A percentile compares a stretch with the other conserved stretches of the same genome.
Evolutionary conservation across 2,888 invertebrate species (phyloP).

Genomic region (Perithous albicinctus): DNA sequence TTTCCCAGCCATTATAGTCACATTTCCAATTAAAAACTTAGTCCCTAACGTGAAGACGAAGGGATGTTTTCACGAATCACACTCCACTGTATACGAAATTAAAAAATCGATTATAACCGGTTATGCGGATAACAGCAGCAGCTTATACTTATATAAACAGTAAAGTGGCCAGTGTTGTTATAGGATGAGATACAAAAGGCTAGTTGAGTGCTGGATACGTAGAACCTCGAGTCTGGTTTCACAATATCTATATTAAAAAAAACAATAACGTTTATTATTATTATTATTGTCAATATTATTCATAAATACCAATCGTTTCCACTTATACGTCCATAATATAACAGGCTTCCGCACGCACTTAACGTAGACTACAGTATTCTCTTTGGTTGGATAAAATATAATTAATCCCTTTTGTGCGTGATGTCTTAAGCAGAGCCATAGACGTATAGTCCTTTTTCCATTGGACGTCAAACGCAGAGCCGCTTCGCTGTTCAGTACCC

Average conservation of each 20-base stretch:
- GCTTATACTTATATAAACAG: not conserved
- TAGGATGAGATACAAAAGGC: not conserved
- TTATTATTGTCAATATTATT: too few species aligned
- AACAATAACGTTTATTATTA: too few species aligned
- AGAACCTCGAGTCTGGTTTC: not conserved
- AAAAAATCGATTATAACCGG: not conserved
- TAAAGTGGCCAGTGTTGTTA: not conserved
- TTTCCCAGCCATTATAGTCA: too few species aligned
- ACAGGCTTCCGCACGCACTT: not conserved
- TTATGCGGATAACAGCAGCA: too few species aligned
- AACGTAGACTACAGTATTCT: not conserved
- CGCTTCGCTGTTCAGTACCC: constrained; percentile 8
- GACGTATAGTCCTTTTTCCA: constrained; percentile 21
- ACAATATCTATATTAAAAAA: not conserved
- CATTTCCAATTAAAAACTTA: too few species aligned
- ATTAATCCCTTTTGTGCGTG: constrained; percentile 40
- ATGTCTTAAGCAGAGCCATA: constrained; percentile 39
- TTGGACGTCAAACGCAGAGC: constrained; percentile 53
- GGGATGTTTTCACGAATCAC: too few species aligned
- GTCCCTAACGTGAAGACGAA: too few species aligned
- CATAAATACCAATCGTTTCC: not conserved
- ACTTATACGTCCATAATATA: not conserved
- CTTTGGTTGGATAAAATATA: constrained; percentile 41
- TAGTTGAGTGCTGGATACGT: not conserved
- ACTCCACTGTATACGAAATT: not conserved